A percentile compares a stretch with the other conserved stretches of the same genome.
Conservation (phyloP, 2,113 vertebrate genomes). For the Mobula birostris region DNA sequence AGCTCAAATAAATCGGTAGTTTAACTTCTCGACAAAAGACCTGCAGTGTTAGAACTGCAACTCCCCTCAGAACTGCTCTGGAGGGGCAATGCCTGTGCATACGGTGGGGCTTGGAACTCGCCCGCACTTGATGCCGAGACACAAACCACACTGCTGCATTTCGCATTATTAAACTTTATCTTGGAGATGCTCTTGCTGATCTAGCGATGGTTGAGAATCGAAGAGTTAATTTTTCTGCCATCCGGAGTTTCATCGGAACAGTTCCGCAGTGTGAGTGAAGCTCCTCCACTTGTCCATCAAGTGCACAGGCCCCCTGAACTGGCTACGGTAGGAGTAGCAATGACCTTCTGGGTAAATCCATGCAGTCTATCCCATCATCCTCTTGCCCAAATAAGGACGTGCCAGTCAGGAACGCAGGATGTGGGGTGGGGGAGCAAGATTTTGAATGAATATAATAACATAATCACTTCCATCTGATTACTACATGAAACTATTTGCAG, state of each 20-base stretch:
- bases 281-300: background rate
- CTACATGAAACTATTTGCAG: background rate
- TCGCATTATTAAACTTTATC: background rate
- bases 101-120: too few relatives aligned
- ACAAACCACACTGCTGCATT: background rate
- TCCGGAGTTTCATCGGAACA: background rate
- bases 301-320: background rate
- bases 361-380: background rate
- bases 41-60: too few relatives aligned
- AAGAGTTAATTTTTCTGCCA: background rate
- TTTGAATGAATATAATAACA: background rate
- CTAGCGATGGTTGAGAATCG: background rate
- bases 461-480: background rate
- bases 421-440: background rate
- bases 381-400: background rate
- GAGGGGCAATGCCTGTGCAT: too few relatives aligned
- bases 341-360: background rate
- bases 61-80: too few relatives aligned
- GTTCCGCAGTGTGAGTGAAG: background rate
- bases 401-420: background rate
- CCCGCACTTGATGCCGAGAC: too few relatives aligned
- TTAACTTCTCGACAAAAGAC: too few relatives aligned
- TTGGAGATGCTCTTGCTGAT: background rate
- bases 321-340: background rate
- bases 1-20: too few relatives aligned